Evolutionary conservation across 2,888 invertebrate species (phyloP).

Genomic region (Agonopterix arenella): DNA sequence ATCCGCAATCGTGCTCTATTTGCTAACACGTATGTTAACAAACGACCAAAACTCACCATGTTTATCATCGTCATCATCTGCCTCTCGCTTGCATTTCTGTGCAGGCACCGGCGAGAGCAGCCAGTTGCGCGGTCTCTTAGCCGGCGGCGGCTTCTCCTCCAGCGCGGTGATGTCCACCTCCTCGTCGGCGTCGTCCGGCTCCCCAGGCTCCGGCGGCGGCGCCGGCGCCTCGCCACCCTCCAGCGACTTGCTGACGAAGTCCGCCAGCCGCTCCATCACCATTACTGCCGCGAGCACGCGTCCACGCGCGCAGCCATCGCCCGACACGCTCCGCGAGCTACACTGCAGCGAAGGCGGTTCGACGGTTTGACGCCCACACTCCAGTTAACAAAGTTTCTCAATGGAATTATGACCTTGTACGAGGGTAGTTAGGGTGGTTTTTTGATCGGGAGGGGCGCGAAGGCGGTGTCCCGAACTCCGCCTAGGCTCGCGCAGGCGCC

Average conservation of each 20-base stretch:
- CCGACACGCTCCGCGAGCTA: constrained; percentile 53
- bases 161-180: constrained; percentile 70
- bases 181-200: constrained; percentile 54
- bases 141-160: constrained; percentile 56
- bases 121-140: constrained; percentile 65
- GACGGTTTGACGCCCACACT: constrained; percentile 42
- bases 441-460: constrained; percentile 3
- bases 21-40: too few species aligned
- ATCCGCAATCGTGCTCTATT: too few species aligned
- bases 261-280: constrained; percentile 92
- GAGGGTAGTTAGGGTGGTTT: too few species aligned
- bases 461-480: constrained; percentile 52
- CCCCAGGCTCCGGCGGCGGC: constrained; percentile 67
- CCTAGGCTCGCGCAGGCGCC: constrained; percentile 64
- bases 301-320: constrained; percentile 57
- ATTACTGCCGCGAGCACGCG: constrained; percentile 65
- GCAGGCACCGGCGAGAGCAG: constrained; percentile 61
- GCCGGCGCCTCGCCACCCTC: constrained; percentile 77
- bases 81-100: constrained; percentile 54
- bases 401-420: neutral
- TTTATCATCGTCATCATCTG: constrained; percentile 62
- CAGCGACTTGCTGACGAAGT: constrained; percentile 93
- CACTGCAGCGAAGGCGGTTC: constrained; percentile 42
- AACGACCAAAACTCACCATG: constrained; percentile 40
- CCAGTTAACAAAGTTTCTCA: constrained; percentile 9